Evolutionary conservation across 2,113 vertebrate species (phyloP), one percentile per base, ranked within the genome.

Genomic region (Nymphicus hollandicus): DNA sequence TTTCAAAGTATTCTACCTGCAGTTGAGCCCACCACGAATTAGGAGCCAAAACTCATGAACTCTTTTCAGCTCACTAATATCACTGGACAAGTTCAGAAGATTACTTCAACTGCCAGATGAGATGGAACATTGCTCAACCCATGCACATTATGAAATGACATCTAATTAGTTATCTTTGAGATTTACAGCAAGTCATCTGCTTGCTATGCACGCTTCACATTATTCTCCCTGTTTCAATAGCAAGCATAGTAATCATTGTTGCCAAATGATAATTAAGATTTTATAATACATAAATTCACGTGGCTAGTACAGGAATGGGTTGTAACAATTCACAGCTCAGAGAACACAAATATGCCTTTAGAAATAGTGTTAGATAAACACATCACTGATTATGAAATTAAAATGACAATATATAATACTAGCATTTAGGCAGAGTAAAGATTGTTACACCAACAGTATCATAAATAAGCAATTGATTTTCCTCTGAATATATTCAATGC

Each of bases 151-250:
- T 44, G 10, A 10, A 86, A 74, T 49, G 53, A 44, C 35, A 70
- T 33, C 29, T 71, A 63, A 89, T 91, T 64, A 64, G 35, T 17
- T 86, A 35, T 12, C 81, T 81, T 74, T 74, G 64, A 93, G 73
- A 92, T 77, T 71, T 87, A 73, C 27, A 79, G 72, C 24, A 81
- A 87, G 47, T 83, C 49, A 72, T 78, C 61, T 84, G 61, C 74
- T 93, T 71, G 61, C 44, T 86, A 61, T 22, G 49, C 68, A 82
- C 10, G 53, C 47, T 87, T 66, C 61, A 28, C 37, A 63, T 89
- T 74, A 92, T 58, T 94, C 78, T 55, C 73, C 56, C 72, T 74
- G 16, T 81, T 95, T 73, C 64, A 93, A 88, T 22, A 93, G 66
- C 76, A 89, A 86, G 65, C 43, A 50, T 4, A 61, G 41, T 52